Conservation (phyloP, 1,140 invertebrate genomes). For the Pseudomyrmex cubaensis region DNA sequence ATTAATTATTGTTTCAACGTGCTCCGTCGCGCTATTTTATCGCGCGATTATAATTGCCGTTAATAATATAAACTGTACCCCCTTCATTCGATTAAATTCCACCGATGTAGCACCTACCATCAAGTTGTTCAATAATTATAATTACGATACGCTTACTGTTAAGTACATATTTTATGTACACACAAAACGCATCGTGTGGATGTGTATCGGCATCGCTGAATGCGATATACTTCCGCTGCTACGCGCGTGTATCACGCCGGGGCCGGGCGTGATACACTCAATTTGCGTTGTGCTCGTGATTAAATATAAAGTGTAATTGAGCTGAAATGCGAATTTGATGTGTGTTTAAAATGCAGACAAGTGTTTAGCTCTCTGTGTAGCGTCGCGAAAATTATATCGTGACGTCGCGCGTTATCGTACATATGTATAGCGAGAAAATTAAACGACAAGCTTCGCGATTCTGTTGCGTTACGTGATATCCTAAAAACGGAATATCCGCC, state of each 20-base stretch:
- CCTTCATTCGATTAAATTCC: conserved; percentile 27
- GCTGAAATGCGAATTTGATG: neutral
- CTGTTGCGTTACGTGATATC: conserved; percentile 21
- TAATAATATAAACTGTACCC: conserved; percentile 36
- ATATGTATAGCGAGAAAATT: conserved; percentile 21
- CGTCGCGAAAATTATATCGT: conserved; percentile 27
- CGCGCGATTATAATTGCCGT: conserved; percentile 8
- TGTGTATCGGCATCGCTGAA: neutral
- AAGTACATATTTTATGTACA: conserved; percentile 25
- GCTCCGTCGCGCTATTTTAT: neutral
- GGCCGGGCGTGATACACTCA: neutral
- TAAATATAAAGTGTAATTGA: conserved; percentile 31
- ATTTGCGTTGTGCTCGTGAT: conserved; percentile 2
- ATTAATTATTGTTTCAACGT: conserved; percentile 19
- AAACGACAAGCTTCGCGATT: conserved; percentile 13
- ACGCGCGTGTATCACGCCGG: neutral
- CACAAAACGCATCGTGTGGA: neutral
- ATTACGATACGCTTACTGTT: conserved; percentile 19
- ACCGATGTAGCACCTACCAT: neutral
- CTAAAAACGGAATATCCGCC: conserved; percentile 14
- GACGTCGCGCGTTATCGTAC: neutral
- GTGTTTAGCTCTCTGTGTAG: too few relatives aligned
- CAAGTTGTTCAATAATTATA: conserved; percentile 42
- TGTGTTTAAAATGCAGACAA: neutral
- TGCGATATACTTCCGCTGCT: conserved; percentile 1